Base-by-base conservation (phyloP, 2,888 invertebrate species). In the Idaea aversata region DNA sequence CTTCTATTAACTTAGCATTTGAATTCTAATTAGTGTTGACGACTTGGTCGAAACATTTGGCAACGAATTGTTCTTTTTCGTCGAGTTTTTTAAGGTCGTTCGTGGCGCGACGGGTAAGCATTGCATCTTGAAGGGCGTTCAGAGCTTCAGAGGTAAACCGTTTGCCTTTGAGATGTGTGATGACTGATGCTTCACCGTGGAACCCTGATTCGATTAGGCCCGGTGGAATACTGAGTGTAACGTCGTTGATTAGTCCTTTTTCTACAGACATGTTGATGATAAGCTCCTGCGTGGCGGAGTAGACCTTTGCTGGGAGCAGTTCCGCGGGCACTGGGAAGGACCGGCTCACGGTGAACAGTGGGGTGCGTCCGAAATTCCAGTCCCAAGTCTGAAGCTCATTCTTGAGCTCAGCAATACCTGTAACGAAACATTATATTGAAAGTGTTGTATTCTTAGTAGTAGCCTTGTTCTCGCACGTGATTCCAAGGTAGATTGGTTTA, bases 351-450 rank as follows among this genome's bases (percentile, higher is more conserved):
- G 94, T 94, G 86, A 98, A 98, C 72, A 95, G 95, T 0, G 98
- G 99, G 0, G 98, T 97, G 83, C 95, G 96, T 0, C 98, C 98
- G 84, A 94, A 97, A 70, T 95, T 95, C 98, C 98, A 98, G 67
- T 97, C 95, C 97, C 98, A 98, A 35, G 95, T 95, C 71, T 93
- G 87, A 63, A 97, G 94, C 69, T 95, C 95, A 58, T 94, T 93
- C 66, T 94, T 94, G 66, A 97, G 91, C 75, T 95, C 94, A 10
- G 94, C 94, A 36, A 98, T 93, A 77, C 97, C 96, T 95, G 86
- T 64, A 62, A 60, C 36, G 63, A 70, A 67, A 65, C 13, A 15
- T 58, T 15, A 3, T 36, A 61, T 47, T 47, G 64, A 62, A 34
- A 64, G 57, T 15, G 59, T 36, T 59, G 57, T 60, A 35, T 59